Base-by-base conservation (phyloP, 2,797 vertebrate genomes). In the Coccyzus lansbergi region DNA sequence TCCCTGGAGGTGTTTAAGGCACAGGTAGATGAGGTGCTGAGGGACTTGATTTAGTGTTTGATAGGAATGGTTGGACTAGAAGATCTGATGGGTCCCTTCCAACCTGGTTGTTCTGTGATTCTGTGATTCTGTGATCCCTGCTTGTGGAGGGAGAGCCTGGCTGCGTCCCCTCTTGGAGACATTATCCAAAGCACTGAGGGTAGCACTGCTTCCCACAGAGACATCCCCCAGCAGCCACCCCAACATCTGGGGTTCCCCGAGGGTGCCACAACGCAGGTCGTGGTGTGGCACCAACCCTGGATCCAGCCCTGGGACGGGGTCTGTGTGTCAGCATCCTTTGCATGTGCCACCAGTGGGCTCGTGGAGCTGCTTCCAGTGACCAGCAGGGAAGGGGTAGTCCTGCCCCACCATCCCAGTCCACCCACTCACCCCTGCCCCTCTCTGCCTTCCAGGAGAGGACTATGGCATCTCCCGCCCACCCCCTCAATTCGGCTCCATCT, bases 401-500 rank as follows among this genome's bases (percentile, higher is more conserved):
- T 34, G 25, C 31, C 20, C 13, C 1, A 2, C 14, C 33, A 14
- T 16, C 31, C 51, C 53, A 3, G 31, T 46, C 28, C 13, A 13
- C n/a, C 40, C 8, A 12, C 58, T 78, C 24, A 93, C 33, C 42
- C 67, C 70, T 49, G n/a, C n/a, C n/a, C 11, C 64, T n/a, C 64
- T 93, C 65, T 93, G 42, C 48, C 67, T 93, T 87, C 3, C 91
- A 97, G 97, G 94, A 88, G 78, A 52, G 58, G 62, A 75, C 25
- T 2, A 20, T 51, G 70, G 44, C 13, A 4, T 80, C n/a, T 90
- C 91, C 48, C 90, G 29, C 14, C 2, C n/a, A 3, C 55, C 28
- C 24, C 97, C 97, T 24, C 88, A 93, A 14, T 97, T 97, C 0
- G 97, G 97, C 62, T 88, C 40, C 71, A 83, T 97, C 86, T 97